Percentiles rank a stretch among this genome's conserved stretches.
Conservation (phyloP, 2,113 vertebrate species). For the Hipposideros armiger region DNA sequence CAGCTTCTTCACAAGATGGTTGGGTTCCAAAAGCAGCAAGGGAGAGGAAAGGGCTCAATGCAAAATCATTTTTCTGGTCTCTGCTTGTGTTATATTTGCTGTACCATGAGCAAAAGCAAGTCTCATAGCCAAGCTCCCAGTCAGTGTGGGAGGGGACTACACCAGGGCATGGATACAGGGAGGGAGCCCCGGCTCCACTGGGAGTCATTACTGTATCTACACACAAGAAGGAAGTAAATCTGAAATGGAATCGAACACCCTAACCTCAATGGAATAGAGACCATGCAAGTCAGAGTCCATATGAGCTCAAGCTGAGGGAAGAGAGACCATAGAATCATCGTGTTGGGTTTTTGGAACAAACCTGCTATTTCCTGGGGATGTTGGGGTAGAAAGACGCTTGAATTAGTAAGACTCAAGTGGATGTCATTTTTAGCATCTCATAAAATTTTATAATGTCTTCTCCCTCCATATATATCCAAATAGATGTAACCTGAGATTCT, state of each 20-base stretch:
- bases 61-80: constrained; percentile 16
- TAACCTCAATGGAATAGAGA: constrained; percentile 66
- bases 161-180: not conserved
- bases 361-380: constrained; percentile 61
- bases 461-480: not conserved
- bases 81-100: constrained; percentile 38
- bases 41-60: not conserved
- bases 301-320: not conserved
- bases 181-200: not conserved
- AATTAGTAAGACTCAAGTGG: constrained; percentile 42
- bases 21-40: constrained; percentile 23
- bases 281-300: not conserved
- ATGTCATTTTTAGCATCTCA: constrained; percentile 49
- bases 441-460: not conserved
- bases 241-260: constrained; percentile 1
- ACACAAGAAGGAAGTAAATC: constrained; percentile 71
- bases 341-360: constrained; percentile 59
- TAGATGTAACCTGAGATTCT: not conserved
- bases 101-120: constrained; percentile 30
- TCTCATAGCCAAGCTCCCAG: not conserved
- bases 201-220: constrained; percentile 52
- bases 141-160: not conserved
- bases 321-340: constrained; percentile 42
- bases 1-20: not conserved
- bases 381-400: not conserved